phyloP scores from a whole-genome alignment of 2,113 vertebrate species.

The Prionailurus bengalensis region DNA sequence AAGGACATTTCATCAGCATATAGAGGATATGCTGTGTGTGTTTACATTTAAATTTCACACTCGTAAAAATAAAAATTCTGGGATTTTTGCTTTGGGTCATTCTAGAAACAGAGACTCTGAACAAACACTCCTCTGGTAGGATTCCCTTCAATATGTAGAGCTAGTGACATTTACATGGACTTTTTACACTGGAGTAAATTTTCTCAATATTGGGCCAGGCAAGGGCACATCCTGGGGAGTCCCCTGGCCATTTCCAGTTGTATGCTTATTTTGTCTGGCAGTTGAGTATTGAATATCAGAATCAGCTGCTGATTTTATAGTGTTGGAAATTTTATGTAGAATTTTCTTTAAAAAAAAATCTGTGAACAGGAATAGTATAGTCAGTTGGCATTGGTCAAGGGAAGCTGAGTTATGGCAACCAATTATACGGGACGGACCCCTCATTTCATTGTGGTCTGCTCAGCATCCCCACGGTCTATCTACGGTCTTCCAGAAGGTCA shows the following conservation, averaged over 20 bases:
- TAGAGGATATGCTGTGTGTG: neutral
- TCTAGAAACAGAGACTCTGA: neutral
- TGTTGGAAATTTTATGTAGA: neutral
- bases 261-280: neutral
- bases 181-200: neutral
- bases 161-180: neutral
- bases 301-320: neutral
- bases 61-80: neutral
- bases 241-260: neutral
- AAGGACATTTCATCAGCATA: neutral
- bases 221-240: neutral
- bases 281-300: neutral
- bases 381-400: neutral
- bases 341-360: neutral
- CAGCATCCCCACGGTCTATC: neutral
- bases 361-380: neutral
- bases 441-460: accelerated
- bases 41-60: neutral
- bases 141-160: neutral
- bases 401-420: accelerated
- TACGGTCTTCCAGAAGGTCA: neutral
- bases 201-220: neutral
- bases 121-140: neutral
- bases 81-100: neutral
- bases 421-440: accelerated